These are phyloP conservation scores for Cavia porcellus DNA, from an alignment of 2,113 vertebrate genomes.

Conservation along the genomic window DNA sequence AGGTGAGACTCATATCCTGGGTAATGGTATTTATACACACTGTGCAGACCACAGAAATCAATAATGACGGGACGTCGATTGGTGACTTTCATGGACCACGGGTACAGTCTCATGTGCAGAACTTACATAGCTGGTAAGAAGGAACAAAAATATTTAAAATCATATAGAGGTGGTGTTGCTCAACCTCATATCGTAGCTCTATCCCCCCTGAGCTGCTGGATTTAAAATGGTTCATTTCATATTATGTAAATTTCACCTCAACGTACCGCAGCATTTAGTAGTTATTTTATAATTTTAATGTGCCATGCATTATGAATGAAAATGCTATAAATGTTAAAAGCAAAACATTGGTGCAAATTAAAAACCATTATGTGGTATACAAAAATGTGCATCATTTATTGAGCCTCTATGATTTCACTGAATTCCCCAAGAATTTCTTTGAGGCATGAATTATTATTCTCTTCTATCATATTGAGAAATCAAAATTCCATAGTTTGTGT, in stretches of 20 bases:
- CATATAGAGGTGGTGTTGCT: neutral
- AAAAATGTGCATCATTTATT: neutral
- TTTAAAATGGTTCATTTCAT: neutral
- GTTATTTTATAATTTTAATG: neutral
- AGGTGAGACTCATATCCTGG: neutral
- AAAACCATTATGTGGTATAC: neutral
- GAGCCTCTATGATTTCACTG: neutral
- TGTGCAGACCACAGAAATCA: neutral
- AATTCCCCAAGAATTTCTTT: neutral
- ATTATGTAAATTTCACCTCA: neutral
- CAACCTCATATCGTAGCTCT: no score
- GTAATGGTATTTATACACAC: neutral
- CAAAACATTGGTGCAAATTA: neutral
- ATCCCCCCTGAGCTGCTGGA: neutral
- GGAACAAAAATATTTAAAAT: neutral
- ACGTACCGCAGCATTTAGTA: neutral
- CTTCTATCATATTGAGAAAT: neutral
- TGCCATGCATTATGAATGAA: neutral
- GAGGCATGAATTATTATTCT: neutral
- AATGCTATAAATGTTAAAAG: neutral
- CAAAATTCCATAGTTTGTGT: neutral
- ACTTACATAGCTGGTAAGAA: neutral
- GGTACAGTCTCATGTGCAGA: neutral
- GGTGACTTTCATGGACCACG: no score
- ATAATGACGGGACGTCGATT: neutral